phyloP scores from a whole-genome alignment of 2,888 invertebrate genomes.

The Baronia brevicornis region DNA sequence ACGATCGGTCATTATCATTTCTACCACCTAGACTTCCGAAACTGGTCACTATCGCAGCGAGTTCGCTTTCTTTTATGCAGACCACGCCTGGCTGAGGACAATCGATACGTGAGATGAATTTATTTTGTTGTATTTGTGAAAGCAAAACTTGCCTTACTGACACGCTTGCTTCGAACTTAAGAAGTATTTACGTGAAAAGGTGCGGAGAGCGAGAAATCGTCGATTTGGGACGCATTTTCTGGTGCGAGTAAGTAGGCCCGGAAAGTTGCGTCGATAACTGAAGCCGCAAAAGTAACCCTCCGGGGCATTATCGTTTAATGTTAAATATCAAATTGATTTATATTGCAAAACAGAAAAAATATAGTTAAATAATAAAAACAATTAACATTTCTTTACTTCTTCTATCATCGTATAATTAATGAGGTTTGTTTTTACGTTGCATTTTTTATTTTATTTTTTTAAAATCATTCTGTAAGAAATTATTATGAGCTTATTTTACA shows the following conservation, averaged over 20 bases:
- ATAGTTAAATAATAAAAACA: no score
- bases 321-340: no score
- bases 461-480: no score
- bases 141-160: slow-evolving; percentile 68
- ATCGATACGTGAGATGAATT: slow-evolving; percentile 75
- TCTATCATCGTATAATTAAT: no score
- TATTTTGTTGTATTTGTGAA: slow-evolving; percentile 75
- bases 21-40: slow-evolving; percentile 34
- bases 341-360: no score
- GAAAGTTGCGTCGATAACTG: slow-evolving; percentile 4
- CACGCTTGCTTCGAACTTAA: slow-evolving; percentile 62
- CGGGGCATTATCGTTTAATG: no score
- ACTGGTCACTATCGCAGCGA: slow-evolving; percentile 43
- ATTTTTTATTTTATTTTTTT: no score
- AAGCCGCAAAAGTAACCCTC: no score
- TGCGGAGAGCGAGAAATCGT: slow-evolving; percentile 57
- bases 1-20: neutral
- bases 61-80: slow-evolving; percentile 73
- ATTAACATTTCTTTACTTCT: no score
- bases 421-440: no score
- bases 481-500: no score
- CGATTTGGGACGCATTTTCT: slow-evolving; percentile 50
- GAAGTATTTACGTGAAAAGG: slow-evolving; percentile 66
- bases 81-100: slow-evolving; percentile 65
- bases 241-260: slow-evolving; percentile 9